Percentiles rank a stretch among this genome's conserved stretches.
phyloP scores from a whole-genome alignment of 1,140 invertebrate species.

The Cydia pomonella region DNA sequence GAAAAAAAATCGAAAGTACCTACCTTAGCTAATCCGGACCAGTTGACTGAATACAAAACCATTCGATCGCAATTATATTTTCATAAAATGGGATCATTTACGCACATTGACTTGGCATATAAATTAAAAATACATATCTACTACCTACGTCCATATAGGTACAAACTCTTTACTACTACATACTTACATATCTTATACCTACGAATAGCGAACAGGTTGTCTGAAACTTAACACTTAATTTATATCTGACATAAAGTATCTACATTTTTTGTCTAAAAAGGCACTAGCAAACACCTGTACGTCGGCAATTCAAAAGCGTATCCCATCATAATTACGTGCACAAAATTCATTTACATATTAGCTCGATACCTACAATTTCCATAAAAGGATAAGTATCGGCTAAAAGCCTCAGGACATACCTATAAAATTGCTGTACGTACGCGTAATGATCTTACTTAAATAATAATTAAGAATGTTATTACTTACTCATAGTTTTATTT shows the following conservation, averaged over 20 bases:
- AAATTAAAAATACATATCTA: too few species aligned
- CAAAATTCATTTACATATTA: slow-evolving; percentile 7
- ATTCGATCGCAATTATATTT: too few species aligned
- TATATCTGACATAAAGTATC: neutral
- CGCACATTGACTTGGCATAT: too few species aligned
- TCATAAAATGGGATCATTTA: too few species aligned
- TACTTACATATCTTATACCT: too few species aligned
- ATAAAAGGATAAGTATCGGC: slow-evolving; percentile 5
- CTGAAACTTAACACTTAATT: neutral
- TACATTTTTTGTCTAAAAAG: neutral
- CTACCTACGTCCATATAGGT: too few species aligned
- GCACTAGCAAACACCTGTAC: neutral
- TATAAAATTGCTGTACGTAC: neutral
- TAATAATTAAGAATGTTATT: slow-evolving; percentile 7
- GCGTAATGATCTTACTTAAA: slow-evolving; percentile 1
- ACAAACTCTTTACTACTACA: too few species aligned
- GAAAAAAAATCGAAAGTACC: too few species aligned
- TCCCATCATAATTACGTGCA: neutral
- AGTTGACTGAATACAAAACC: too few species aligned
- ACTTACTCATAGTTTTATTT: neutral
- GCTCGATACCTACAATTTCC: slow-evolving; percentile 10
- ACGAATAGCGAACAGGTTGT: too few species aligned
- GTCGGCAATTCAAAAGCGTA: neutral
- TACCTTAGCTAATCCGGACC: too few species aligned
- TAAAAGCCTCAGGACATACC: neutral